These are phyloP conservation scores for Strix uralensis DNA, from an alignment of 2,113 vertebrate genomes.

Conservation along the genomic window DNA sequence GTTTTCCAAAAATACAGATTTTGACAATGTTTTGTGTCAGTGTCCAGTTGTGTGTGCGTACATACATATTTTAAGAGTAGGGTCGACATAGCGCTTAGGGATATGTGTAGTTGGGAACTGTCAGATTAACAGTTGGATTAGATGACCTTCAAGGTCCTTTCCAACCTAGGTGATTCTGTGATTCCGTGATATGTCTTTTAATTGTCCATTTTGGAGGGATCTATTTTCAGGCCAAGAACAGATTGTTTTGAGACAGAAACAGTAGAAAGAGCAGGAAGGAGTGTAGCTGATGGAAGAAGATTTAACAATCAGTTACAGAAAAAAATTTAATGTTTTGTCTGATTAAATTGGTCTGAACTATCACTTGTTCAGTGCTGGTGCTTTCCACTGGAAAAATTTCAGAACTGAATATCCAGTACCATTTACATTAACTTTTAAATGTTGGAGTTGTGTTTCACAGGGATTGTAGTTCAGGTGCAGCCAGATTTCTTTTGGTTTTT, in stretches of 20 bases:
- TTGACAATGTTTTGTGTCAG: neutral
- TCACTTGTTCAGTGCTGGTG: neutral
- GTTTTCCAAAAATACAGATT: neutral
- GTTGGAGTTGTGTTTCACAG: neutral
- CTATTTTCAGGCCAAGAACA: neutral
- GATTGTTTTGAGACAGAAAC: neutral
- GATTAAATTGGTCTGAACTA: neutral
- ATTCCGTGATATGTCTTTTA: neutral
- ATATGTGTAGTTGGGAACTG: no score
- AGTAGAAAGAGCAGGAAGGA: neutral
- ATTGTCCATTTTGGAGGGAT: neutral
- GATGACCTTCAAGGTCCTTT: no score
- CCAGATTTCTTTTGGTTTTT: neutral
- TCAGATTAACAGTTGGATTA: no score
- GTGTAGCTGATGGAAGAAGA: neutral
- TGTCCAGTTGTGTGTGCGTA: neutral
- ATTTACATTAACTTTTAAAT: neutral
- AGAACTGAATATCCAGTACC: neutral
- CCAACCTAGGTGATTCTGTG: no score
- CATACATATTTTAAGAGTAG: no score
- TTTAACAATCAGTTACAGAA: neutral
- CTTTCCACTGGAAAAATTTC: neutral
- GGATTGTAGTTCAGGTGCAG: neutral
- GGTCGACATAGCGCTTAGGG: no score
- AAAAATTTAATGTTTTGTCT: neutral